Evolutionary conservation across 2,888 invertebrate species (phyloP).

Genomic region (Nemotelus pantherinus): DNA sequence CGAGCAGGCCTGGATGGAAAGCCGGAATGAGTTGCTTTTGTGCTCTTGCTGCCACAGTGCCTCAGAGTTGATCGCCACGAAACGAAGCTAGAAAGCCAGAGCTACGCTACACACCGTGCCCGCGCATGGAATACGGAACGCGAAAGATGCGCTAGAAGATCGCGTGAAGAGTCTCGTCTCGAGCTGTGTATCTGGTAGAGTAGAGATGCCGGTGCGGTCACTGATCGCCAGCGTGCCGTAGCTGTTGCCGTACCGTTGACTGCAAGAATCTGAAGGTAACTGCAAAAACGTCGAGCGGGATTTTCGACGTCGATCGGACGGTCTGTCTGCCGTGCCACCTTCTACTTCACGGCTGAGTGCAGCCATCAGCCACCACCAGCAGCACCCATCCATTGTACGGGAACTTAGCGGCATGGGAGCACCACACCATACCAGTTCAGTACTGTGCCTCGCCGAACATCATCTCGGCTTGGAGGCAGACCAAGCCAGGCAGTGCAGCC

Average conservation of each 20-base stretch:
- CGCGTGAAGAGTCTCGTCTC: constrained; percentile 31
- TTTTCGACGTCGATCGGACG: constrained; percentile 15
- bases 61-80: constrained; percentile 4
- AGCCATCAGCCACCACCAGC: constrained; percentile 32
- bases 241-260: constrained; percentile 53
- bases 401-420: too few species aligned
- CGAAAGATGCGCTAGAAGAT: constrained; percentile 24
- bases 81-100: not conserved
- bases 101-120: not conserved
- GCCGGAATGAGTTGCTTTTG: constrained; percentile 15
- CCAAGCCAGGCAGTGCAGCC: not conserved
- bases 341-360: constrained; percentile 7
- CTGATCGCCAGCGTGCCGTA: constrained; percentile 32
- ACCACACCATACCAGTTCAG: too few species aligned
- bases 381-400: constrained; percentile 10
- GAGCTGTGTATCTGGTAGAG: constrained; percentile 14
- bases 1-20: not conserved
- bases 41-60: constrained; percentile 8
- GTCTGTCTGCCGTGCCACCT: constrained; percentile 10
- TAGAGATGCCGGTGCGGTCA: constrained; percentile 38
- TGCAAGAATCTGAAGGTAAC: constrained; percentile 62
- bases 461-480: too few species aligned
- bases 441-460: too few species aligned
- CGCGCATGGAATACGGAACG: constrained; percentile 18
- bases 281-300: constrained; percentile 52